phyloP scores from a whole-genome alignment of 2,797 vertebrate species.

The Phaenicophaeus curvirostris region DNA sequence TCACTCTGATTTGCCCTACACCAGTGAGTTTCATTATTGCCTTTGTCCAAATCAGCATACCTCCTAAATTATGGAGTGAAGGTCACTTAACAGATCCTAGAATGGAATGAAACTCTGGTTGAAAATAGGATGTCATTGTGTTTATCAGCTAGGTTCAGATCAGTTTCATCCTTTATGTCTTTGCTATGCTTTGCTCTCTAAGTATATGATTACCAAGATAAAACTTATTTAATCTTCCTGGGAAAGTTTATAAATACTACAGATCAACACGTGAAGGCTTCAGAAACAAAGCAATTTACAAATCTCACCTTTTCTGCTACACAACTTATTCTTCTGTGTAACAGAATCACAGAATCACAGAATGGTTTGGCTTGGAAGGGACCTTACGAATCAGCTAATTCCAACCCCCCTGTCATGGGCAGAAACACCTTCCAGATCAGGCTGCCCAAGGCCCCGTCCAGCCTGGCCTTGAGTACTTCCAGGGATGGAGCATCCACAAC shows the following conservation, averaged over 20 bases:
- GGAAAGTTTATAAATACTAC: background rate
- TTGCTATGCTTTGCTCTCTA: background rate
- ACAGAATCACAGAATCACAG: background rate
- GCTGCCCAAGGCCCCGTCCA: too few species aligned
- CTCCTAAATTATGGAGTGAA: background rate
- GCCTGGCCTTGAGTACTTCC: too few species aligned
- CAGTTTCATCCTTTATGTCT: background rate
- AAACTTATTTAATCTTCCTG: background rate
- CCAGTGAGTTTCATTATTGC: background rate
- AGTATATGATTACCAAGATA: background rate
- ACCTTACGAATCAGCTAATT: too few species aligned
- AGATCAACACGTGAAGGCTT: background rate
- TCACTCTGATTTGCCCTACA: background rate
- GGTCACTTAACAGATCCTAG: background rate
- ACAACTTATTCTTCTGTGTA: background rate
- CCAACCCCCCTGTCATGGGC: too few species aligned
- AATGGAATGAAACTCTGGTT: background rate
- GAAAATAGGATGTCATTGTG: background rate
- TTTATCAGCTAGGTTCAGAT: background rate
- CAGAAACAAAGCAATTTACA: background rate
- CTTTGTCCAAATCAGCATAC: background rate
- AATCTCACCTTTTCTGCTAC: background rate
- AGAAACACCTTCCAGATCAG: too few species aligned
- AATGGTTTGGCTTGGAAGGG: too few species aligned
- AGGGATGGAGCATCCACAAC: too few species aligned